These are phyloP conservation scores for Salvelinus sp. DNA, from an alignment of 2,113 vertebrate species.

Conservation along the genomic window DNA sequence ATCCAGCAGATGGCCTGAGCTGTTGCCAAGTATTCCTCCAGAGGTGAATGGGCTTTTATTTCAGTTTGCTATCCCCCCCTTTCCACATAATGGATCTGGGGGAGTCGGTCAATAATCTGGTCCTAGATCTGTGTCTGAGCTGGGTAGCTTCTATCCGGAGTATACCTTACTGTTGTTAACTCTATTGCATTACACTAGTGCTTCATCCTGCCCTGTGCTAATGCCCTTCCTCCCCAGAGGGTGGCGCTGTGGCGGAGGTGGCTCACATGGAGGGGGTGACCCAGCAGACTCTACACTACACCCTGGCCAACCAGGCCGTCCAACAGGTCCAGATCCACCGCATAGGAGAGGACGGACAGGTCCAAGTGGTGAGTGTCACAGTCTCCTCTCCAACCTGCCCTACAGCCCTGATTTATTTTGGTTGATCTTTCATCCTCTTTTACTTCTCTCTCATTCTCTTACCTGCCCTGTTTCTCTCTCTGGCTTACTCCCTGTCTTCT, in stretches of 20 bases:
- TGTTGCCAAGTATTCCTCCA: too few relatives aligned
- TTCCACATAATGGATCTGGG: not conserved
- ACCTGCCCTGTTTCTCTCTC: too few relatives aligned
- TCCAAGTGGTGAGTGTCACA: slow-evolving; percentile 89
- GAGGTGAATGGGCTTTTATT: too few relatives aligned
- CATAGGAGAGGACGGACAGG: slow-evolving; percentile 95
- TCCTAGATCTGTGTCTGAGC: too few relatives aligned
- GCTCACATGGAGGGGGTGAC: slow-evolving; percentile 45
- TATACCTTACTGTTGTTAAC: not conserved
- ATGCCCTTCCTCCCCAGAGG: slow-evolving; percentile 59
- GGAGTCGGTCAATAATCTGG: not conserved
- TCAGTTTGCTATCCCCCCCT: too few relatives aligned
- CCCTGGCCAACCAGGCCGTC: slow-evolving; percentile 88
- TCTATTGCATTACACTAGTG: not conserved
- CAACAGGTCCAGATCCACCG: slow-evolving; percentile 98
- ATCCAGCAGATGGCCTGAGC: slow-evolving; percentile 51
- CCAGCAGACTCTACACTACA: slow-evolving; percentile 90
- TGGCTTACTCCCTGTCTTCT: too few relatives aligned
- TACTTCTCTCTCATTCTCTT: not conserved
- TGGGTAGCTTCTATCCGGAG: too few relatives aligned
- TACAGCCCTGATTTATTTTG: not conserved
- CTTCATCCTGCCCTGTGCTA: not conserved
- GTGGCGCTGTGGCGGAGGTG: slow-evolving; percentile 66
- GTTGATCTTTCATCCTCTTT: not conserved
- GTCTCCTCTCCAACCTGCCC: not conserved